phyloP scores from a whole-genome alignment of 2,888 invertebrate genomes.

The Scaeva pyrastri region DNA sequence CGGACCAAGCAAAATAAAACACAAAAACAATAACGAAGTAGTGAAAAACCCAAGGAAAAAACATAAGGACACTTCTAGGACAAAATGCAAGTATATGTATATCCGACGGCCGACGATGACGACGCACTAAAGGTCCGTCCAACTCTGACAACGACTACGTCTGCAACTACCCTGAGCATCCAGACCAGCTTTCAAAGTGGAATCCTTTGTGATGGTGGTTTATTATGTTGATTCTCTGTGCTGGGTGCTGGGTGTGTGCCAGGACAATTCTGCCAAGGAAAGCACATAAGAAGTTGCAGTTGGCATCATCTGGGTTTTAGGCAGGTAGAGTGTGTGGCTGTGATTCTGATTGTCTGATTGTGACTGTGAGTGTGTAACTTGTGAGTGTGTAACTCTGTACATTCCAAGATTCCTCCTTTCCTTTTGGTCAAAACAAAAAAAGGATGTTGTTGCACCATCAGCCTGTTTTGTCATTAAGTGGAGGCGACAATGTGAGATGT shows the following conservation, averaged over 20 bases:
- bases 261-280: not conserved
- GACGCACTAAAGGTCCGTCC: not conserved
- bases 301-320: not conserved
- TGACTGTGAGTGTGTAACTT: not conserved
- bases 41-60: slow-evolving; percentile 39
- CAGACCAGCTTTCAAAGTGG: not conserved
- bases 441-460: slow-evolving; percentile 7
- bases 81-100: slow-evolving; percentile 20
- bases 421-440: not conserved
- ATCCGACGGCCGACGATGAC: not conserved
- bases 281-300: slow-evolving; percentile 22
- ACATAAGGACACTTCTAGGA: slow-evolving; percentile 51
- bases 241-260: slow-evolving; percentile 17
- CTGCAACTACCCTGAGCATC: not conserved
- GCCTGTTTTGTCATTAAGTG: slow-evolving; percentile 20
- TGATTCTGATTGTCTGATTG: no score
- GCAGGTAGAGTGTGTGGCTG: not conserved
- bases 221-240: no score
- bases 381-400: not conserved
- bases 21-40: slow-evolving; percentile 23
- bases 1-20: slow-evolving; percentile 7
- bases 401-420: slow-evolving; percentile 2
- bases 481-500: not conserved
- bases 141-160: not conserved
- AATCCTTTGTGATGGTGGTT: slow-evolving; percentile 43